These are phyloP conservation scores for Anguilla japonica DNA, from an alignment of 2,113 vertebrate species.

Conservation along the genomic window DNA sequence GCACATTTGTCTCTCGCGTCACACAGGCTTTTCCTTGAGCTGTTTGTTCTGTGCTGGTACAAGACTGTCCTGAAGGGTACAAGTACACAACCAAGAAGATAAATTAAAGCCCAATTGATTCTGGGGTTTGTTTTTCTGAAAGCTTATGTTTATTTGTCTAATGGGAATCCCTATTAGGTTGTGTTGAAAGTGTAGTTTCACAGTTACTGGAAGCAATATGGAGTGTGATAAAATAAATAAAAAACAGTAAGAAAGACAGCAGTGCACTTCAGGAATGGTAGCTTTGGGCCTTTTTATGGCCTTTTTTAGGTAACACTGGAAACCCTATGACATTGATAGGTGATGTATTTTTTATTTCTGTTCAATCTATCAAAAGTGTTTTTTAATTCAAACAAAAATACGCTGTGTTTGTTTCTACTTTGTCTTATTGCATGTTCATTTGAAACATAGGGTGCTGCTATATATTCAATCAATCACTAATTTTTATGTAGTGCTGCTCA, in stretches of 20 bases:
- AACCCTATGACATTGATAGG: neutral
- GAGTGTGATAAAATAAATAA: neutral
- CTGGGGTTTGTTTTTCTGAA: slow-evolving; percentile 5
- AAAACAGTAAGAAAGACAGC: neutral
- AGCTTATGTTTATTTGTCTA: neutral
- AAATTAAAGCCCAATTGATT: slow-evolving; percentile 7
- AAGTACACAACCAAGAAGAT: slow-evolving; percentile 5
- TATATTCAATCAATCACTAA: too few species aligned
- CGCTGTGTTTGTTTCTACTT: too few species aligned
- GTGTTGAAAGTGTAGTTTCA: slow-evolving; percentile 6
- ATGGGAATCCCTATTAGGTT: slow-evolving; percentile 8
- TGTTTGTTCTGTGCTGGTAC: neutral
- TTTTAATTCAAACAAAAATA: too few species aligned
- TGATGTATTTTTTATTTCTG: neutral
- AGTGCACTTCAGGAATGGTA: neutral
- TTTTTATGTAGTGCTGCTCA: too few species aligned
- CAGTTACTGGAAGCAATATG: neutral
- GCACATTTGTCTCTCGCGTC: neutral
- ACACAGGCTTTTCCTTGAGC: neutral
- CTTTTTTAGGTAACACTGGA: neutral
- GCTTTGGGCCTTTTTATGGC: neutral
- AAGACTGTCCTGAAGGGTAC: neutral
- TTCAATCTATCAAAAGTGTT: too few species aligned
- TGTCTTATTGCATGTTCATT: too few species aligned
- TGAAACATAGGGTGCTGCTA: too few species aligned